These are phyloP conservation scores for Scaptomyza cyrtandrae DNA, from an alignment of 2,888 invertebrate genomes.

Conservation along the genomic window DNA sequence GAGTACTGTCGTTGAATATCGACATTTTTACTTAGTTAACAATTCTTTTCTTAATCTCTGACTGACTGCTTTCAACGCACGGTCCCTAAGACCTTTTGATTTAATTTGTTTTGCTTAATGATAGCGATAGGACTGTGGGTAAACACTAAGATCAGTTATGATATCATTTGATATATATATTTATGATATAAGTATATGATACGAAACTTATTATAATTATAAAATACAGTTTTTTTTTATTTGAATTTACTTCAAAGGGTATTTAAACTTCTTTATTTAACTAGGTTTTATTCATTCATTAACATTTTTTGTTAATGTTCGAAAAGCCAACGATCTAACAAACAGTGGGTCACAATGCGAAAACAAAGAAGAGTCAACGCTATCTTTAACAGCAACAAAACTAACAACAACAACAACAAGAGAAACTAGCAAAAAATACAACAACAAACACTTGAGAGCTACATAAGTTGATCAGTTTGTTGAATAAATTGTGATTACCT, in stretches of 20 bases:
- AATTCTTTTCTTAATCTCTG: not conserved
- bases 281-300: not conserved
- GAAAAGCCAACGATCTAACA: constrained; percentile 39
- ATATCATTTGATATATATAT: too few species aligned
- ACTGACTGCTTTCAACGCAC: not conserved
- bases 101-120: too few species aligned
- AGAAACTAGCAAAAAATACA: not conserved
- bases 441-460: constrained; percentile 20
- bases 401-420: constrained; percentile 2
- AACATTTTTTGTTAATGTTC: constrained; percentile 6
- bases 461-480: constrained; percentile 46
- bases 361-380: constrained; percentile 16
- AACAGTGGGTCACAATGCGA: constrained; percentile 49
- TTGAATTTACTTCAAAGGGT: constrained; percentile 2
- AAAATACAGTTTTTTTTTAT: too few species aligned
- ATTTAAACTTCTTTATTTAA: not conserved
- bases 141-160: too few species aligned
- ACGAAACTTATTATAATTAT: too few species aligned
- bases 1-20: too few species aligned
- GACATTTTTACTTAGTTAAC: too few species aligned
- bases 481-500: constrained; percentile 64
- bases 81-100: not conserved
- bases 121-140: too few species aligned
- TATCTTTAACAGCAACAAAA: constrained; percentile 16
- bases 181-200: too few species aligned